Base-by-base conservation (phyloP, 1,140 invertebrate genomes). In the Phymorhynchus buccinoides region DNA sequence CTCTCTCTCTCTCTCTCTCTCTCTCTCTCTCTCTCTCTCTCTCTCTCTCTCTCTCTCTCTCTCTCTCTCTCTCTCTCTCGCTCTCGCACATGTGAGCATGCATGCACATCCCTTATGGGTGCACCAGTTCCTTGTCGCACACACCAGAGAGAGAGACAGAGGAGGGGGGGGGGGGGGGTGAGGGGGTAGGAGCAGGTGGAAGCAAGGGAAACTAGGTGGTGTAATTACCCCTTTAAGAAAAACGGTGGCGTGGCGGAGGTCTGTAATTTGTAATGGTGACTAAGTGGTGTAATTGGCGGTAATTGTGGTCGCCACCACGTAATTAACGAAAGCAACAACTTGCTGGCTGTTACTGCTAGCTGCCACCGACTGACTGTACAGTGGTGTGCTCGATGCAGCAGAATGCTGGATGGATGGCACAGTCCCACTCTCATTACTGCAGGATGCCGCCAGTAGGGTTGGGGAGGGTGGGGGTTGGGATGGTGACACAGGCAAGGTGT, bases 21-120 rank as follows among this genome's bases (percentile, higher is more conserved):
- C 3, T 80, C 79, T 52, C 30, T 80, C 78, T 80, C 78, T 84
- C 82, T 84, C 82, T 84, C 82, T 84, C 82, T 84, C 62, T 84
- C 82, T 84, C 82, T 84, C 66, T 73, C 62, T 84, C 66, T 73
- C 66, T 71, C 82, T 73, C 82, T 39, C 62, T 41, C 82, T 84
- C 66, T 48, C 82, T 84, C 37, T 73, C 27, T 32, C 35, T 52
- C 48, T 52, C 48, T 52, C 48, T 52, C 48, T 9, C 22, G 48
- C 22, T 9, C 22, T 9, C 22, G 48, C 22, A 18, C 12, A 52
- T 52, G 2, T 52, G 48, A 0, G 48, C 22, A 52, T 2, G 48
- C 48, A 0, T 52, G 48, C 22, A 18, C 48, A 52, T 9, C 22
- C 22, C 48, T 14, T 52, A 18, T 52, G 48, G 48, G 48, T 0